Evolutionary conservation across 2,113 vertebrate genomes (phyloP).

Genomic region (Anhinga rufa): DNA sequence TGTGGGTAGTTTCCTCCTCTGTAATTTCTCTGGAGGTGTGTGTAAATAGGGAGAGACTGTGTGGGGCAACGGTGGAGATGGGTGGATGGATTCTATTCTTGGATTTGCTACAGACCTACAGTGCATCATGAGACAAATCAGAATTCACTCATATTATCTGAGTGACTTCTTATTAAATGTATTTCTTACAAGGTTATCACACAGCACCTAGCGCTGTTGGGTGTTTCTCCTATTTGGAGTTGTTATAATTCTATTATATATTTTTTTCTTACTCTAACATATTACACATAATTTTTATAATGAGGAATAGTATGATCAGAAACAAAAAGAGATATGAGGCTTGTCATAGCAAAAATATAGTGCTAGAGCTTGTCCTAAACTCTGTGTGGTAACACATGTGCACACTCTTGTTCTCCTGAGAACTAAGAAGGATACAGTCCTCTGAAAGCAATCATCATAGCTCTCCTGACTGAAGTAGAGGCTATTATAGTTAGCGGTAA

Average conservation of each 20-base stretch:
- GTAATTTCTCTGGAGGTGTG: background rate
- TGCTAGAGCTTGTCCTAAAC: background rate
- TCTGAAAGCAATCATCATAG: background rate
- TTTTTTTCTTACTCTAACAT: background rate
- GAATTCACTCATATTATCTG: background rate
- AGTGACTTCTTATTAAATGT: background rate
- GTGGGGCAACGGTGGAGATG: background rate
- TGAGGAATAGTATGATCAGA: background rate
- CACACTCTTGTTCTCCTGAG: background rate
- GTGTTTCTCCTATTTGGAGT: background rate
- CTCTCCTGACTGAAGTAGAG: background rate
- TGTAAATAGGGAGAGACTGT: background rate
- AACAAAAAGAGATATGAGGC: background rate
- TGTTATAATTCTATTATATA: background rate
- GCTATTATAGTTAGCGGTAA: background rate
- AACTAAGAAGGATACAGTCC: background rate
- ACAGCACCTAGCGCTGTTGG: background rate
- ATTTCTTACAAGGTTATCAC: background rate
- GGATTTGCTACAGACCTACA: background rate
- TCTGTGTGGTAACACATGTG: background rate
- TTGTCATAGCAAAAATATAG: background rate
- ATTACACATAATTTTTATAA: background rate
- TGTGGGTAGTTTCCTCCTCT: background rate
- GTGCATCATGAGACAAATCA: background rate
- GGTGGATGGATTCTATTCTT: background rate